Base-by-base conservation (phyloP, 2,888 invertebrate genomes). In the Parthenolecanium corni region DNA sequence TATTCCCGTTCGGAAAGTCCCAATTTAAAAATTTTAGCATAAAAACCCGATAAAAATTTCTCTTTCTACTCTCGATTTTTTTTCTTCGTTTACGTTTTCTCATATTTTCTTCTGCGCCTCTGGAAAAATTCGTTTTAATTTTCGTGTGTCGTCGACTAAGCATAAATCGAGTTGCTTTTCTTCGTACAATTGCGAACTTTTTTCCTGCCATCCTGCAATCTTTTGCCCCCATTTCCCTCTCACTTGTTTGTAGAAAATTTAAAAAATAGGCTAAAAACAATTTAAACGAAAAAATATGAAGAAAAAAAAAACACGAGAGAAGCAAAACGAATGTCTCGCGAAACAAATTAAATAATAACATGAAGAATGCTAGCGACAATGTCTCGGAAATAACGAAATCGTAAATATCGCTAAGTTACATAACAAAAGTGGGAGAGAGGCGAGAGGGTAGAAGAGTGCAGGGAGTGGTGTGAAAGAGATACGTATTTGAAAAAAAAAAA, bases 401-500 rank as follows among this genome's bases (percentile, higher is more conserved):
- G 58, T 58, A 58, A 58, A 58, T 58, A 58, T 58, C 58, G 47
- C 58, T 58, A 58, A 58, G 58, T 58, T 58, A 58, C 49, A n/a
- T 58, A 58, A 47, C 23, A 5, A 16, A 11, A 14, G 21, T 21
- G 23, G 11, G 20, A 49, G 14, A 21, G 23, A 18, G 49, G 49
- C 9, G 49, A 18, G 49, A 18, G 49, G 14, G 49, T 20, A 3
- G 20, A 21, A 49, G 49, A 6, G 49, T 20, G 49, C 16, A 44
- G 16, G n/a, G 46, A 18, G 31, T 31, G 31, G 4, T 31, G 31
- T 9, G 31, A 31, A 31, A 4, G 31, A 31, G 31, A 31, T 31
- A 31, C 31, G 31, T 6, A 31, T 31, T 18, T 3, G n/a, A 44
- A 44, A 44, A 44, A 44, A 44, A 2, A 44, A 9, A 31, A n/a